A percentile compares a stretch with the other conserved stretches of the same genome.
phyloP scores from a whole-genome alignment of 2,797 vertebrate species.

The Salarias fasciatus region DNA sequence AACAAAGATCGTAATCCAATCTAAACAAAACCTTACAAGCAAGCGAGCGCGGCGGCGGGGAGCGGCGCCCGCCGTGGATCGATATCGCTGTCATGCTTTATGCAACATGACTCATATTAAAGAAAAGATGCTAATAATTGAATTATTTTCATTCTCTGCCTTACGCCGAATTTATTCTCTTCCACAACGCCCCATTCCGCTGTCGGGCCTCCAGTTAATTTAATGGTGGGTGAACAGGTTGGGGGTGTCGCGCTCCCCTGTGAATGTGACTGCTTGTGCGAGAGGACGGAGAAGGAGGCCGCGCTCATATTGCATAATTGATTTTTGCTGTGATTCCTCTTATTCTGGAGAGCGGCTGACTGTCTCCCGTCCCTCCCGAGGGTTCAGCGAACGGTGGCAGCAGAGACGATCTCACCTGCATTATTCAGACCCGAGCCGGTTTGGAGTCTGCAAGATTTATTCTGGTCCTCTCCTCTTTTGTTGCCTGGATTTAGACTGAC shows the following conservation, averaged over 20 bases:
- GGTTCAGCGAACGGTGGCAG: slow-evolving; percentile 6
- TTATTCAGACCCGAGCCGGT: not conserved
- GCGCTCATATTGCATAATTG: slow-evolving; percentile 54
- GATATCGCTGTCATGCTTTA: slow-evolving; percentile 65
- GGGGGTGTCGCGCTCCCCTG: slow-evolving; percentile 34
- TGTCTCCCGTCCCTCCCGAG: slow-evolving; percentile 10
- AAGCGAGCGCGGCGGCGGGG: slow-evolving; percentile 23
- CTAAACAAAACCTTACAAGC: slow-evolving; percentile 30
- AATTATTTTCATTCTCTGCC: slow-evolving; percentile 58
- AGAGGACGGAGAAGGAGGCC: slow-evolving; percentile 10
- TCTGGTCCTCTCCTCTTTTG: not conserved
- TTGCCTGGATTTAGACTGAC: too few relatives aligned
- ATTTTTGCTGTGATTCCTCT: slow-evolving; percentile 54
- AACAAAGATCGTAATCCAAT: slow-evolving; percentile 58
- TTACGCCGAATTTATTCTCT: slow-evolving; percentile 51
- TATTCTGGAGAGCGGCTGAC: slow-evolving; percentile 22
- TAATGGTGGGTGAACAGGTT: slow-evolving; percentile 65
- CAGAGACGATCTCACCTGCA: slow-evolving; percentile 1
- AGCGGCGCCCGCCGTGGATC: slow-evolving; percentile 60
- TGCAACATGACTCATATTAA: slow-evolving; percentile 65
- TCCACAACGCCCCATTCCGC: slow-evolving; percentile 50
- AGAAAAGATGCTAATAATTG: slow-evolving; percentile 64
- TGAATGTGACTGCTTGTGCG: slow-evolving; percentile 38
- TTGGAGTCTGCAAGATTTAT: not conserved
- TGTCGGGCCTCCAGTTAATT: slow-evolving; percentile 62